Conservation (phyloP, 23 tunicate genomes). For the Pegea sp. region DNA sequence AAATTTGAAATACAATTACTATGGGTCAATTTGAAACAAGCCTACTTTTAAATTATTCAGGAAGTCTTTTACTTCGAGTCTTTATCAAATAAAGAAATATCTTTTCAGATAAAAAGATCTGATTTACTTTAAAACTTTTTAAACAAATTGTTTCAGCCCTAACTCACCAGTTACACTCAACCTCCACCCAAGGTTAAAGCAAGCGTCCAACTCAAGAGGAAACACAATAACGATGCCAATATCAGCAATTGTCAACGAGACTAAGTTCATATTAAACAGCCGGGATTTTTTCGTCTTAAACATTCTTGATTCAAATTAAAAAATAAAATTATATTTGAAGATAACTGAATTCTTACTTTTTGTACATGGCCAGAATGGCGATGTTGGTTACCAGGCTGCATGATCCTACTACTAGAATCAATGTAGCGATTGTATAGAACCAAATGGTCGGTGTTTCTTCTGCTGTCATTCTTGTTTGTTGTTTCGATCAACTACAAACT, state of each 20-base stretch:
- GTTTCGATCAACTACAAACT: no score
- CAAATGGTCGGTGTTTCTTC: neutral
- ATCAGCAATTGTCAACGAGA: neutral
- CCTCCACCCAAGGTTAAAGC: neutral
- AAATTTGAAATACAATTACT: no score
- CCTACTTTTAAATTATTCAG: no score
- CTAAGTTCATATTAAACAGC: neutral
- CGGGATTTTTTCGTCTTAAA: conserved; percentile 1
- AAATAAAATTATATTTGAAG: neutral
- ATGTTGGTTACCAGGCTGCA: neutral
- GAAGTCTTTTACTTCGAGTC: no score
- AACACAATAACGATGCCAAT: neutral
- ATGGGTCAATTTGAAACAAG: no score
- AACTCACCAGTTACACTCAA: neutral
- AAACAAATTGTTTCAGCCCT: no score
- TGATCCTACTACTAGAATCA: neutral
- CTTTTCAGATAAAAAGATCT: no score
- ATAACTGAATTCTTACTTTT: neutral
- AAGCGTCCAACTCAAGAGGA: neutral
- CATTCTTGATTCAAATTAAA: neutral
- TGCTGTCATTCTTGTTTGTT: neutral
- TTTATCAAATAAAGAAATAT: no score
- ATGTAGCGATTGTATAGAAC: neutral
- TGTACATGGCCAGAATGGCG: conserved; percentile 1
- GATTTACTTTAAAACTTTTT: no score